A percentile compares a stretch with the other conserved stretches of the same genome.
phyloP scores from a whole-genome alignment of 2,797 vertebrate genomes.

The Neomorphus geoffroyi region DNA sequence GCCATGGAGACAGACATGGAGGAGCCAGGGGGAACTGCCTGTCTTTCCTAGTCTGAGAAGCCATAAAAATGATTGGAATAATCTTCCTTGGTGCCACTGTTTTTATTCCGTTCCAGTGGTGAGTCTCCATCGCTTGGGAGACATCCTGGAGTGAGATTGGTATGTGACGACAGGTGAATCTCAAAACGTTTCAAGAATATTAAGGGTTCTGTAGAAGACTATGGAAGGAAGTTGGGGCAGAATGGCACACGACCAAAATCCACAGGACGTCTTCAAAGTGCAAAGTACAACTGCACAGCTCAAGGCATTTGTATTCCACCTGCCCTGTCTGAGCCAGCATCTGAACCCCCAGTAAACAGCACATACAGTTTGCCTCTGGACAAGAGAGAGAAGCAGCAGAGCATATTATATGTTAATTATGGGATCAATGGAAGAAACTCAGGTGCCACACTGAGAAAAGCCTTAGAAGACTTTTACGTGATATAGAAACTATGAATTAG shows the following conservation, averaged over 20 bases:
- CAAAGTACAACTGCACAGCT: background rate
- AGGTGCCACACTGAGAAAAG: background rate
- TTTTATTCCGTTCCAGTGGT: background rate
- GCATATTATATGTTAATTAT: background rate
- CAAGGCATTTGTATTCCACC: background rate
- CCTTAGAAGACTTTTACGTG: background rate
- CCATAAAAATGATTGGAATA: background rate
- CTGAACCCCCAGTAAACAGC: background rate
- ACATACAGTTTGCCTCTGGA: background rate
- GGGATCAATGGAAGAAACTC: background rate
- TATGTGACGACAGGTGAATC: background rate
- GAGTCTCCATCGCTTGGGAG: background rate
- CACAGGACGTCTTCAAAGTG: background rate
- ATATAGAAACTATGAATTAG: background rate
- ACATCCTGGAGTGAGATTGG: background rate
- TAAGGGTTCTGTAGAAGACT: background rate
- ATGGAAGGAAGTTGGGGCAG: background rate
- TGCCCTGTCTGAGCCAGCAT: background rate
- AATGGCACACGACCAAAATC: background rate
- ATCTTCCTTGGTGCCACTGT: rapidly evolving
- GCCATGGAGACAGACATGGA: background rate
- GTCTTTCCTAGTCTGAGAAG: background rate
- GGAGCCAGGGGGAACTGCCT: background rate
- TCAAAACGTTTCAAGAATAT: background rate
- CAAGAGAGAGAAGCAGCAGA: background rate